Conservation (phyloP, 2,797 vertebrate species). For the Lithobates sylvaticus region DNA sequence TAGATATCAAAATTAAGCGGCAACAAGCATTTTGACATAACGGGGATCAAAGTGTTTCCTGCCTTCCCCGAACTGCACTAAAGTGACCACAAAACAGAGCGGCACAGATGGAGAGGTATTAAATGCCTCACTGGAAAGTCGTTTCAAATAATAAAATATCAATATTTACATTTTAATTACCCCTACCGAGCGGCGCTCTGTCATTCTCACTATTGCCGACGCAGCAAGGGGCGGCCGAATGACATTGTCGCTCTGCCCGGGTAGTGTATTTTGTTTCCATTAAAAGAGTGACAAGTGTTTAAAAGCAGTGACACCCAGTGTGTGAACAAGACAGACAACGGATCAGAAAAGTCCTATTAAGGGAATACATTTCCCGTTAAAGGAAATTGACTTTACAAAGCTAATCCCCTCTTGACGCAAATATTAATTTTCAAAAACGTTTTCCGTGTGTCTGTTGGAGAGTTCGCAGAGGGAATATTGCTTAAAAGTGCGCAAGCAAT, state of each 20-base stretch:
- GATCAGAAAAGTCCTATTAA: constrained; percentile 85
- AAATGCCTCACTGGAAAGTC: constrained; percentile 95
- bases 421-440: constrained; percentile 73
- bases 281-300: constrained; percentile 86
- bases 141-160: constrained; percentile 99
- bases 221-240: constrained; percentile 82
- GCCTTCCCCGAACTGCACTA: constrained; percentile 89
- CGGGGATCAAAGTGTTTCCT: constrained; percentile 81
- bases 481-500: constrained; percentile 35
- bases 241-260: constrained; percentile 81
- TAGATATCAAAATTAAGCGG: constrained; percentile 93
- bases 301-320: constrained; percentile 81
- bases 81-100: constrained; percentile 93
- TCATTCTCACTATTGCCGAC: constrained; percentile 86
- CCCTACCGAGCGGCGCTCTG: constrained; percentile 87
- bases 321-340: constrained; percentile 83
- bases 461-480: constrained; percentile 30
- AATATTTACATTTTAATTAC: constrained; percentile 99
- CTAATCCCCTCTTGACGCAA: constrained; percentile 71
- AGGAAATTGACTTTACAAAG: constrained; percentile 75
- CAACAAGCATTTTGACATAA: constrained; percentile 88
- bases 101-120: constrained; percentile 99
- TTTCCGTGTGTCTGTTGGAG: constrained; percentile 41
- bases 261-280: constrained; percentile 85
- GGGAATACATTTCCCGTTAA: constrained; percentile 82